phyloP scores from a whole-genome alignment of 2,797 vertebrate species.

The Hippocampus kuda region DNA sequence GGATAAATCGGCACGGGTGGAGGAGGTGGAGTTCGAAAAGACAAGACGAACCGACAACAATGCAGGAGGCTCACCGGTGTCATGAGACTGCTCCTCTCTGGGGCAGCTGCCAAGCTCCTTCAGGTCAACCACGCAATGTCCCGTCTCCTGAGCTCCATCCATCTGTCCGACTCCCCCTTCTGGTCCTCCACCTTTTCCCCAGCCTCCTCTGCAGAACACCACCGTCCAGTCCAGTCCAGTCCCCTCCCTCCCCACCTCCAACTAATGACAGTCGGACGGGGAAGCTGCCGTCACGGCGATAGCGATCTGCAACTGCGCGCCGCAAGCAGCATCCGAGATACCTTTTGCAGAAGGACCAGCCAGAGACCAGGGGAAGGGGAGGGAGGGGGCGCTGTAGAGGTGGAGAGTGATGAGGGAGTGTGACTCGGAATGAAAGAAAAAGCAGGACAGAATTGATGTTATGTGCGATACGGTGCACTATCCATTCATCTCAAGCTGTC shows the following conservation, averaged over 20 bases:
- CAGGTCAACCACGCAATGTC: conserved; percentile 64
- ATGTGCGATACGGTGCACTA: conserved; percentile 50
- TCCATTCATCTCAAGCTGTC: conserved; percentile 45
- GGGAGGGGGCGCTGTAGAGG: conserved; percentile 25
- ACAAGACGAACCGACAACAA: conserved; percentile 25
- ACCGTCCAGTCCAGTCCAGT: conserved; percentile 63
- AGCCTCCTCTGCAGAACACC: conserved; percentile 53
- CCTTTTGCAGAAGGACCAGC: conserved; percentile 50
- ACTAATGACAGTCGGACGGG: conserved; percentile 30
- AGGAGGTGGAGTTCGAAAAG: conserved; percentile 18
- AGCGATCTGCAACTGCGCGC: conserved; percentile 46
- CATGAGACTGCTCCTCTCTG: conserved; percentile 43
- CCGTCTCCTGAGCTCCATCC: conserved; percentile 56
- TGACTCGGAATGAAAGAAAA: conserved; percentile 51
- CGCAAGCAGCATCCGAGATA: conserved; percentile 50
- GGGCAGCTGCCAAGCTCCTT: conserved; percentile 52
- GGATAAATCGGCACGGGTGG: conserved; percentile 13
- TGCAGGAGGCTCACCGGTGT: conserved; percentile 54
- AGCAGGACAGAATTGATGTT: conserved; percentile 60
- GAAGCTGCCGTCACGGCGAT: conserved; percentile 50
- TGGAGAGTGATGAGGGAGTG: conserved; percentile 49
- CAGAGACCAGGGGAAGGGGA: conserved; percentile 35
- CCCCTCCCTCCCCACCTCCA: conserved; percentile 47
- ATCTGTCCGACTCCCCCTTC: conserved; percentile 49
- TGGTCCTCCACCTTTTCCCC: conserved; percentile 36